A percentile compares a stretch with the other conserved stretches of the same genome.
These are phyloP conservation scores for Xylota segnis DNA, from an alignment of 2,888 invertebrate species.

Conservation along the genomic window DNA sequence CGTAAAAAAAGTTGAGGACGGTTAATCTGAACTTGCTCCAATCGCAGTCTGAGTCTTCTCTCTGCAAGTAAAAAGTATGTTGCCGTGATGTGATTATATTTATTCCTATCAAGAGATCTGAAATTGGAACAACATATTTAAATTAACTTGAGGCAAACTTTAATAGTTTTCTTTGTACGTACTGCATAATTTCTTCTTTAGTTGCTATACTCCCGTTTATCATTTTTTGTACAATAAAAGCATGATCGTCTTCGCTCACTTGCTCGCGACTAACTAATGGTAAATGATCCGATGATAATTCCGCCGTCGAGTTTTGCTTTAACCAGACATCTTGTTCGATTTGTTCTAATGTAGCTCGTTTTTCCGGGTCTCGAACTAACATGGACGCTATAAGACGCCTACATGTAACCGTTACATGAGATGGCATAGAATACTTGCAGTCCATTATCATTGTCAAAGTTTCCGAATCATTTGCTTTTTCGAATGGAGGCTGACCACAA, in stretches of 20 bases:
- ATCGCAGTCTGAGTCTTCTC: conserved; percentile 92
- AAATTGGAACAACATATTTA: conserved; percentile 75
- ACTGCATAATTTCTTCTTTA: conserved; percentile 97
- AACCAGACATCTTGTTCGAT: conserved; percentile 95
- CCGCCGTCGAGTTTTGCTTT: conserved; percentile 83
- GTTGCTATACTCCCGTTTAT: conserved; percentile 97
- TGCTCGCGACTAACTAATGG: conserved; percentile 96
- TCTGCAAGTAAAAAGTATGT: conserved; percentile 99
- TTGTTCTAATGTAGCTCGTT: conserved; percentile 94
- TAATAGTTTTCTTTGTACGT: conserved; percentile 81
- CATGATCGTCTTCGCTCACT: conserved; percentile 95
- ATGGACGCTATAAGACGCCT: conserved; percentile 95
- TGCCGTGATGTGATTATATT: conserved; percentile 99
- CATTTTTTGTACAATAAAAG: conserved; percentile 97
- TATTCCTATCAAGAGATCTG: conserved; percentile 96
- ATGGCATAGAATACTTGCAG: conserved; percentile 97
- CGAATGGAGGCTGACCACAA: conserved; percentile 98
- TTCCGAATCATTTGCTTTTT: conserved; percentile 99
- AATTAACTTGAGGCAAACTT: conserved; percentile 13
- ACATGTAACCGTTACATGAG: conserved; percentile 94
- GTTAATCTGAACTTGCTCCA: conserved; percentile 86
- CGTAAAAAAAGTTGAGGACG: conserved; percentile 79
- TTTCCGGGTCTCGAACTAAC: conserved; percentile 97
- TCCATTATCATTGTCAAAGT: conserved; percentile 99
- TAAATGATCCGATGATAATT: conserved; percentile 86